Evolutionary conservation across 2,113 vertebrate species (phyloP), one percentile per base, ranked within the genome.

Genomic region (Rhea americana): DNA sequence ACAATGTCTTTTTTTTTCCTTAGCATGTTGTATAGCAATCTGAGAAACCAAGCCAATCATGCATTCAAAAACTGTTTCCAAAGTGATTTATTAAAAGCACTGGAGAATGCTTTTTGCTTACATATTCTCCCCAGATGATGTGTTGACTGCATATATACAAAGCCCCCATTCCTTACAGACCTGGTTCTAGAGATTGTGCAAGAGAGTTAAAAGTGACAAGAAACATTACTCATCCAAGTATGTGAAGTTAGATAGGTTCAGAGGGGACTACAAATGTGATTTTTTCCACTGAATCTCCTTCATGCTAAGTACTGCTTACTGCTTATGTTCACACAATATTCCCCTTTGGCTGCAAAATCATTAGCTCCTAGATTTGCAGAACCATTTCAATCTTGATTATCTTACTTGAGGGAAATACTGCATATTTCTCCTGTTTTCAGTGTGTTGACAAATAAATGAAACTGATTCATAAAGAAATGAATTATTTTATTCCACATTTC

Each of bases 21-120:
- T 26, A 83, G 14, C 1, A 0, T 35, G n/a, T 59, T 75, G 32
- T 20, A n/a, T 11, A 79, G 55, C 87, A 79, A 41, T 13, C 56
- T 37, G 61, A 51, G 74, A 82, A 94, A 76, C 17, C 30, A 93
- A 87, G 88, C 6, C 25, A 75, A 75, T 18, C 68, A 86, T 16
- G 56, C 61, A 41, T 41, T 39, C 63, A 66, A 73, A 96, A 90
- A 17, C 37, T 86, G 63, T 65, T 87, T 88, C 66, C 82, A 75
- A 70, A 89, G 74, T 32, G 62, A 76, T 83, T 91, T 72, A 66
- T 67, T 87, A 89, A 79, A 83, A 92, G 28, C 45, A 61, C 50
- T 62, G 59, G 68, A 48, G 35, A 47, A 55, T 11, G 32, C 51
- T 75, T 74, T 66, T 43, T 93, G 81, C 48, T 84, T 56, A 62